Evolutionary conservation across 1,140 invertebrate genomes (phyloP), one percentile per base, ranked within the genome.

Genomic region (Papilio glaucus): DNA sequence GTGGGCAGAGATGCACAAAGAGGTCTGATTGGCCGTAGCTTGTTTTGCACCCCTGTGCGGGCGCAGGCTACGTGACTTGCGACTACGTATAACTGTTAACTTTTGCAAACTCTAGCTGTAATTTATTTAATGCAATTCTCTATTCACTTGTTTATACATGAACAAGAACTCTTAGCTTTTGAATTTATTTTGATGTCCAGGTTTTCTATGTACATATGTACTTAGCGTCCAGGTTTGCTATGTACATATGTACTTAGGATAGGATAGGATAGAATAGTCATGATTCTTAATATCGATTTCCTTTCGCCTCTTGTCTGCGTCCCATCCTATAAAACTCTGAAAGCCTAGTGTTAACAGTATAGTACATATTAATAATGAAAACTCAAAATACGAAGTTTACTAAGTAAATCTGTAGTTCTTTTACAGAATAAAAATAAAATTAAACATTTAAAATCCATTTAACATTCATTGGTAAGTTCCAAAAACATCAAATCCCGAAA

Each of bases 1-100:
- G 49, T 26, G 10, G 49, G 10, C 49, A 53, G 49, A 53, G 49
- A 53, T 53, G 10, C 21, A 57, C 49, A 57, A 57, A 57, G 49
- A 57, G 49, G 21, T 12, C 21, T 57, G 49, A 57, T 57, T 57
- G 49, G 49, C 21, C 24, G 49, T 21, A 24, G 49, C 29, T 33
- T 33, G 29, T 33, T 33, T 33, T 26, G 42, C 5, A 4, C 10
- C 21, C 8, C 49, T 24, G 9, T 24, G 9, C 24, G 8, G 42
- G 42, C 42, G 7, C 29, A 33, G 29, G 12, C 13, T 41, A 57
- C 49, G 49, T 57, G 49, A 57, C 21, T 57, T 24, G 49, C 49
- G 24, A 57, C 18, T n/a, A 33, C 29, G n/a, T 49, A 21, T 49
- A 49, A 21, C 6, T 21, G 18, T 57, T 57, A 57, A 57, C 49